Evolutionary conservation across 2,888 invertebrate species (phyloP), one percentile per base, ranked within the genome.

Genomic region (Bombylius major): DNA sequence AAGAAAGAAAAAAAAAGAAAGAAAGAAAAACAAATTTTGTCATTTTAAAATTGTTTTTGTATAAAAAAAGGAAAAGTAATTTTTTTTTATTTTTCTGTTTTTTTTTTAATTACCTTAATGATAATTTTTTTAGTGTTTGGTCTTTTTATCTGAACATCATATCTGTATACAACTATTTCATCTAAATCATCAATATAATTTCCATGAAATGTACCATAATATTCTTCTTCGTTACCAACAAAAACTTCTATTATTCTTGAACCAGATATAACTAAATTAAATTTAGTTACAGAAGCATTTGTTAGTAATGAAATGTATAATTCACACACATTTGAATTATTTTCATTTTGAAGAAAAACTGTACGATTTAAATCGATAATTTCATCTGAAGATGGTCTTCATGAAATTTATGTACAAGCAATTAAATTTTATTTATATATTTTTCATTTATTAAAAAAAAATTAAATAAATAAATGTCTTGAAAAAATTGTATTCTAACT

Each of bases 161-260:
- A 70, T 9, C 72, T 67, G 58, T 68, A 72, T 13, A 63, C 56
- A 54, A 65, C 62, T 5, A 59, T 62, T 5, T 65, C 65, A 33
- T 66, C 66, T 31, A 63, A 65, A n/a, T 65, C 64, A 39, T 63
- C 64, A 1, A 64, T 52, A 23, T 59, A 50, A 42, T 58, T 57
- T 4, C 71, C 73, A 51, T 69, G 67, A 7, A 67, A 54, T 0
- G 72, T 73, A 56, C 71, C 64, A 5, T 62, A 60, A 55, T 73
- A 73, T 56, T 73, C 73, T 48, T 66, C 66, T 7, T 63, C 61
- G 1, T 58, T 51, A 0, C 71, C 71, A 8, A 63, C 51, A 54
- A 73, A 73, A 7, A 72, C 39, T 55, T 73, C 73, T 4, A 70
- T 53, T 56, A 69, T 72, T 12, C 65, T 61, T 4, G 65, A 68